Conservation (phyloP, 2,113 vertebrate genomes). For the Pelusios castaneus region DNA sequence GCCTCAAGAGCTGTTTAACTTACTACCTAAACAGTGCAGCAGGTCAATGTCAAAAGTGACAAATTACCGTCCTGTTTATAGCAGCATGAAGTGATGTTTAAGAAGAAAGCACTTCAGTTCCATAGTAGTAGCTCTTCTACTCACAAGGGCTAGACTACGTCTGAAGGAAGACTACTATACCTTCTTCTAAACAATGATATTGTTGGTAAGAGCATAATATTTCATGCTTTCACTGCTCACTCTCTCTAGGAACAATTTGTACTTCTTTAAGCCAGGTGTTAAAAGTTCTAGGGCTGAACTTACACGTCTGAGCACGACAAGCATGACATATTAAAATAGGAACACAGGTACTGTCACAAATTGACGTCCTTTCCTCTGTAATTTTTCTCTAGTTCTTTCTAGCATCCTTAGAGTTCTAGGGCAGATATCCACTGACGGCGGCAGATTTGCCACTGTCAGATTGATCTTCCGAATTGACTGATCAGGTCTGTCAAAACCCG, state of each 20-base stretch:
- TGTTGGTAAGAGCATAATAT: neutral
- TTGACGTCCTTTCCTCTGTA: neutral
- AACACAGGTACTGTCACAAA: neutral
- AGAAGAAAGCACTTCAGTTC: neutral
- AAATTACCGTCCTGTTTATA: neutral
- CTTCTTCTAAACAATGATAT: neutral
- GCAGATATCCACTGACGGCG: too few relatives aligned
- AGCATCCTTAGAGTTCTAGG: neutral
- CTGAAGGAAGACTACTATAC: neutral
- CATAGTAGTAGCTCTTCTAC: neutral
- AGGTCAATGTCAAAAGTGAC: neutral
- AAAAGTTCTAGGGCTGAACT: neutral
- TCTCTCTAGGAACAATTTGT: neutral
- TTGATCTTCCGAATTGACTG: too few relatives aligned
- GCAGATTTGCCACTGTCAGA: too few relatives aligned
- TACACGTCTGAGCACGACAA: neutral
- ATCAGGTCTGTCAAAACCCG: too few relatives aligned
- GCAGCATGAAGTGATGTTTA: neutral
- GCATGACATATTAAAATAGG: neutral
- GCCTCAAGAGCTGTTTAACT: neutral
- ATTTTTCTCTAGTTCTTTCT: fast-evolving
- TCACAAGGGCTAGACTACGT: neutral
- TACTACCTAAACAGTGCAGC: neutral
- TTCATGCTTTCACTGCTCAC: neutral
- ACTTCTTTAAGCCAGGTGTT: neutral